Conservation (phyloP, 2,888 invertebrate genomes). For the Choreutis nemorana region DNA sequence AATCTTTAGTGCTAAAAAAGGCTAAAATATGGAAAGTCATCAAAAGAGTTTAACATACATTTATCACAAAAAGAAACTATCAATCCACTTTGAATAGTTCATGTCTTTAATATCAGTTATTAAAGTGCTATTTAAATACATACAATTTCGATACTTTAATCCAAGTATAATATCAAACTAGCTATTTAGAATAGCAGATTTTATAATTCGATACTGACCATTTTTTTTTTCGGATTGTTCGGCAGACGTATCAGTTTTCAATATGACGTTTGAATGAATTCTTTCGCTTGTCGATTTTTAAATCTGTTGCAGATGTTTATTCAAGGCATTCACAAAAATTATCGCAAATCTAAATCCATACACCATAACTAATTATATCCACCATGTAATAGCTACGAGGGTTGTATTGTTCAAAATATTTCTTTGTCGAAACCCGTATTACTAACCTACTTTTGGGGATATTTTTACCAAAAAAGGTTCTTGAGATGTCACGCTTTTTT, state of each 20-base stretch:
- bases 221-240: conserved; percentile 48
- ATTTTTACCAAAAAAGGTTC: conserved; percentile 42
- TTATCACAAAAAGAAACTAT: too few relatives aligned
- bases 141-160: too few relatives aligned
- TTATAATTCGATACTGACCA: conserved; percentile 41
- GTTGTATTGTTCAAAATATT: conserved; percentile 37
- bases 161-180: too few relatives aligned
- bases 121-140: too few relatives aligned
- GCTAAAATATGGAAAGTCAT: too few relatives aligned
- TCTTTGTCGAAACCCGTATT: conserved; percentile 51
- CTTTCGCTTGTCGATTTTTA: conserved; percentile 44
- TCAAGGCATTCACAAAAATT: conserved; percentile 55
- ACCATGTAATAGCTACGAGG: conserved; percentile 50
- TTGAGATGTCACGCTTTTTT: conserved; percentile 56
- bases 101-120: too few relatives aligned
- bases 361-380: conserved; percentile 67
- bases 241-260: conserved; percentile 51
- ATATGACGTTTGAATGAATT: conserved; percentile 55
- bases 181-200: too few relatives aligned
- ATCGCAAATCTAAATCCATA: conserved; percentile 64
- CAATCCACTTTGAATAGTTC: too few relatives aligned
- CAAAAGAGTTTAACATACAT: too few relatives aligned
- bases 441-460: conserved; percentile 64
- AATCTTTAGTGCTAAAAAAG: too few relatives aligned
- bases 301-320: conserved; percentile 59